Conservation (phyloP, 2,888 invertebrate genomes). For the Paralinhomoeus sp. region DNA sequence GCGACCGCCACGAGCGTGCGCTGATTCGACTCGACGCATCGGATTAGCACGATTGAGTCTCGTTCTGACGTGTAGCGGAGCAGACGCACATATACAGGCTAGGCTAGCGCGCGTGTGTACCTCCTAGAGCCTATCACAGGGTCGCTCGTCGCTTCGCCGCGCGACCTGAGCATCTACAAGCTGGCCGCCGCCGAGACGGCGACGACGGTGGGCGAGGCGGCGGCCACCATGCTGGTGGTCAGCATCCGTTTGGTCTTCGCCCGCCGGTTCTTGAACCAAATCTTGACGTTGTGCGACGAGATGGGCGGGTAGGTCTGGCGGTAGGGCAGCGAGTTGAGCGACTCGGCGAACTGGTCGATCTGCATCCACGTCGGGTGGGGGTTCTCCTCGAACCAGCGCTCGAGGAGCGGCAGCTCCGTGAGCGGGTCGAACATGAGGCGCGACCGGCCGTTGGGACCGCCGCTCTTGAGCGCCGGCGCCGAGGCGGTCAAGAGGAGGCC, state of each 20-base stretch:
- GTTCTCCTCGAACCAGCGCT: slow-evolving; percentile 73
- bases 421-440: slow-evolving; percentile 97
- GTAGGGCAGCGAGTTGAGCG: slow-evolving; percentile 85
- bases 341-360: slow-evolving; percentile 89
- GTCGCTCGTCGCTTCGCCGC: too few species aligned
- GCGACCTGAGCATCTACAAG: too few species aligned
- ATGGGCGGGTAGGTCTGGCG: slow-evolving; percentile 85
- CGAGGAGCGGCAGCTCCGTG: slow-evolving; percentile 52
- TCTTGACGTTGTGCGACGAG: slow-evolving; percentile 95
- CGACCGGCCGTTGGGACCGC: slow-evolving; percentile 74
- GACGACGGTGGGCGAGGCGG: too few species aligned
- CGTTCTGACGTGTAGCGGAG: too few species aligned
- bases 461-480: slow-evolving; percentile 23
- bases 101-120: too few species aligned
- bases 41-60: too few species aligned
- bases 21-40: too few species aligned
- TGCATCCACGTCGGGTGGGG: slow-evolving; percentile 94
- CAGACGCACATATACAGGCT: too few species aligned
- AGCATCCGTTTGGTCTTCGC: slow-evolving; percentile 86
- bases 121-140: too few species aligned
- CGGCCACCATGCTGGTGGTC: too few species aligned
- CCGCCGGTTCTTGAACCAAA: slow-evolving; percentile 78
- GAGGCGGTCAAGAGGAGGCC: slow-evolving; percentile 8
- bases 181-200: too few species aligned
- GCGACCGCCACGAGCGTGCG: too few species aligned